These are phyloP conservation scores for Patagioenas fasciata DNA, from an alignment of 2,113 vertebrate species.

Conservation along the genomic window DNA sequence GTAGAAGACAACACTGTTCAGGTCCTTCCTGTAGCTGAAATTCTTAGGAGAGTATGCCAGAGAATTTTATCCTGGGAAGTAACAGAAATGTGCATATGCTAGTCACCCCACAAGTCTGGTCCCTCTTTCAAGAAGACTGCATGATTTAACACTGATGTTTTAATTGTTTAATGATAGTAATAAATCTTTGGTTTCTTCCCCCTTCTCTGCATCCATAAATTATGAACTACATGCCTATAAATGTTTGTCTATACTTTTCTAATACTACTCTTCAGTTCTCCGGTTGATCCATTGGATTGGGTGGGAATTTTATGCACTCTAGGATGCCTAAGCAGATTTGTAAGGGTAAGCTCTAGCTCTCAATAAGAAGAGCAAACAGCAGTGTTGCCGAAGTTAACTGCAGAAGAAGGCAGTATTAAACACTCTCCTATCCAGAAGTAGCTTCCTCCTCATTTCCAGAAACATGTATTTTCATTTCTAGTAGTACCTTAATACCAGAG, in stretches of 20 bases:
- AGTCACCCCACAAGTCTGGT: background rate
- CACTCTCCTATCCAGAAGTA: background rate
- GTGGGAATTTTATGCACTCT: background rate
- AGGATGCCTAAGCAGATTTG: background rate
- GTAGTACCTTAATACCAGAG: background rate
- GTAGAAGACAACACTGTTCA: background rate
- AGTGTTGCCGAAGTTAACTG: background rate
- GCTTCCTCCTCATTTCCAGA: background rate
- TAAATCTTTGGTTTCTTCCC: background rate
- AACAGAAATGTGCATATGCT: background rate
- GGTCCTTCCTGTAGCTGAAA: background rate
- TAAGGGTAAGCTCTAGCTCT: background rate
- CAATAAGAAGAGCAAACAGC: background rate
- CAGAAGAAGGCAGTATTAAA: background rate
- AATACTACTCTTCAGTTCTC: background rate
- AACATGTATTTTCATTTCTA: background rate
- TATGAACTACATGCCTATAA: background rate
- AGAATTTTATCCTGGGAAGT: background rate
- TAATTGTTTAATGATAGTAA: background rate
- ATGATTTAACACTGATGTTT: background rate
- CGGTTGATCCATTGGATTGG: background rate
- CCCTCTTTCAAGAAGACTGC: background rate
- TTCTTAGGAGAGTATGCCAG: background rate
- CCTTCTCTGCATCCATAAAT: background rate
- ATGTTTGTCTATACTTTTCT: background rate